A percentile compares a stretch with the other conserved stretches of the same genome.
Evolutionary conservation across 1,140 invertebrate genomes (phyloP).

Genomic region (Dreissena polymorpha): DNA sequence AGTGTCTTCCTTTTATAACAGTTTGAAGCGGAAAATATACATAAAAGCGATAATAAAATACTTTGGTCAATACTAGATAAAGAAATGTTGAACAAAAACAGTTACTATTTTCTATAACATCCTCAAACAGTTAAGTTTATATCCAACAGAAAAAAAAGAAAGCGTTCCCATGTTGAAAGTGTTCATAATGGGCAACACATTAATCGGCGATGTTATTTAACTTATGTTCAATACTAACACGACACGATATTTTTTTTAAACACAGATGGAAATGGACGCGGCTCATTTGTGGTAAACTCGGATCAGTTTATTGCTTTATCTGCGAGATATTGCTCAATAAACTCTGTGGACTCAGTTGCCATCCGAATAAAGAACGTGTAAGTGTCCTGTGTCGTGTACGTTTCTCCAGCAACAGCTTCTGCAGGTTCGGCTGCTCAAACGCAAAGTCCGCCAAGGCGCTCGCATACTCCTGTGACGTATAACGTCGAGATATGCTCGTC

Average conservation of each 20-base stretch:
- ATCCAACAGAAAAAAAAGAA: background rate
- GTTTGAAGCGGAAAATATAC: no score
- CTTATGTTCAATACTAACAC: background rate
- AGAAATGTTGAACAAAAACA: no score
- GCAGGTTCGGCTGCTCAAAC: conserved; percentile 47
- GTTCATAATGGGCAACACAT: background rate
- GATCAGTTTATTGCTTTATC: no score
- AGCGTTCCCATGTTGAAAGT: background rate
- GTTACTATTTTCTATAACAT: no score
- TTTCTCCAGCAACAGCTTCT: conserved; percentile 49
- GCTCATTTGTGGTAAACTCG: no score
- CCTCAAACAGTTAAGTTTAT: background rate
- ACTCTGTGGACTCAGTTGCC: conserved; percentile 14
- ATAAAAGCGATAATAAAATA: no score
- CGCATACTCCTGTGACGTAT: conserved; percentile 30
- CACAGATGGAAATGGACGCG: conserved; percentile 3
- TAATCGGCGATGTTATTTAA: background rate
- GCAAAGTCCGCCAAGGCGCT: conserved; percentile 33
- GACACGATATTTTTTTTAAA: background rate
- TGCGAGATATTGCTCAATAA: no score
- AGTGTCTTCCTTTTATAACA: no score
- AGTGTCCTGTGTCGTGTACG: conserved; percentile 32
- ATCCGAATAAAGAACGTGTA: conserved; percentile 53
- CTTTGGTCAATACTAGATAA: no score
- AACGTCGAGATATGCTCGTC: conserved; percentile 4